Conservation (phyloP, 2,888 invertebrate species). For the Zygothrica quintamaculata region DNA sequence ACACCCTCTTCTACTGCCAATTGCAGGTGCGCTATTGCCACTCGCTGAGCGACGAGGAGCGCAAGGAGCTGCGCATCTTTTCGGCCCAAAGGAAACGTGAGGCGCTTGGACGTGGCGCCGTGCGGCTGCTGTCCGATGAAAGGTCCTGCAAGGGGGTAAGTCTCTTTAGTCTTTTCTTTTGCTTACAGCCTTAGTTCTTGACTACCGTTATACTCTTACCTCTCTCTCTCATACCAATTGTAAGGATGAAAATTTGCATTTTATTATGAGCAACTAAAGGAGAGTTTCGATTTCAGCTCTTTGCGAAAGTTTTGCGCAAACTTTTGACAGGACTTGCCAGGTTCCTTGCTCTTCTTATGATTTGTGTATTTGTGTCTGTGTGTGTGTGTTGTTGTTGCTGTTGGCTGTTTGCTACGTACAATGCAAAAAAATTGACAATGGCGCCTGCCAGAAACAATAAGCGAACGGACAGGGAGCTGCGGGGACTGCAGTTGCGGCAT, state of each 20-base stretch:
- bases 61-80: slow-evolving; percentile 96
- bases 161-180: slow-evolving; percentile 9
- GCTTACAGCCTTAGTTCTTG: no score
- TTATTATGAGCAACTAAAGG: slow-evolving; percentile 65
- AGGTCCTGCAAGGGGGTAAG: slow-evolving; percentile 92
- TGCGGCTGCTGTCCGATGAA: slow-evolving; percentile 90
- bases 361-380: slow-evolving; percentile 17
- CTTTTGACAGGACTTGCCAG: slow-evolving; percentile 45
- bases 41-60: slow-evolving; percentile 95
- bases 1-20: slow-evolving; percentile 7
- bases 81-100: slow-evolving; percentile 97
- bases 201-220: no score
- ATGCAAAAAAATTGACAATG: slow-evolving; percentile 61
- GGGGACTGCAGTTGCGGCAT: slow-evolving; percentile 7
- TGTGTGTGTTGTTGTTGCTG: background rate
- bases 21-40: slow-evolving; percentile 95
- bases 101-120: slow-evolving; percentile 96
- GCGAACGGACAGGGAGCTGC: background rate
- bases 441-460: slow-evolving; percentile 67
- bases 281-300: slow-evolving; percentile 74
- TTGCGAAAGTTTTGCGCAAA: slow-evolving; percentile 55
- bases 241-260: slow-evolving; percentile 72
- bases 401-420: no score
- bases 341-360: slow-evolving; percentile 14
- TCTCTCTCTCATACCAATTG: slow-evolving; percentile 49